These are phyloP conservation scores for Carposina sasakii DNA, from an alignment of 1,140 invertebrate genomes.

Conservation along the genomic window DNA sequence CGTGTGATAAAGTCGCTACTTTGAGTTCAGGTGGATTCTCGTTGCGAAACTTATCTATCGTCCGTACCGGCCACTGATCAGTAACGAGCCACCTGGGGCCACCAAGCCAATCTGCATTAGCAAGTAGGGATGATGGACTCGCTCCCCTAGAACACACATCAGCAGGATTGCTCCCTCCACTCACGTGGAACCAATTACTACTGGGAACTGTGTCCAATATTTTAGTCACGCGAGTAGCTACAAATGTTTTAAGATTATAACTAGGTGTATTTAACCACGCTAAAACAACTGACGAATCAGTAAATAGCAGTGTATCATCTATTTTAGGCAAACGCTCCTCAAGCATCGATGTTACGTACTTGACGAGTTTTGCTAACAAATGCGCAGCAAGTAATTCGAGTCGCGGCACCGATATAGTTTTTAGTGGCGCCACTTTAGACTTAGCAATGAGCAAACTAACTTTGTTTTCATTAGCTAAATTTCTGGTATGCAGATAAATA, in stretches of 20 bases:
- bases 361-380: conserved; percentile 4
- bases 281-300: conserved; percentile 49
- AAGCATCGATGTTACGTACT: not conserved
- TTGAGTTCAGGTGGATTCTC: not conserved
- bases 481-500: not conserved
- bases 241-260: conserved; percentile 36
- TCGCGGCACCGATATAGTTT: not conserved
- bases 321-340: not conserved
- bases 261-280: conserved; percentile 36
- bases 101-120: conserved; percentile 15
- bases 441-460: conserved; percentile 5
- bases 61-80: not conserved
- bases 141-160: conserved; percentile 23
- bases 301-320: conserved; percentile 6
- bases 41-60: not conserved
- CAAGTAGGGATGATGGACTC: conserved; percentile 10
- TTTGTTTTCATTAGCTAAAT: not conserved
- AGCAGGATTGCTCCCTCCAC: conserved; percentile 24
- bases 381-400: not conserved
- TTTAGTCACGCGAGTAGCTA: conserved; percentile 42
- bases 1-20: no score
- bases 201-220: conserved; percentile 28
- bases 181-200: conserved; percentile 15
- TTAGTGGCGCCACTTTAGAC: conserved; percentile 9
- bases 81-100: conserved; percentile 16